phyloP scores from a whole-genome alignment of 2,113 vertebrate genomes.

The Channa argus region DNA sequence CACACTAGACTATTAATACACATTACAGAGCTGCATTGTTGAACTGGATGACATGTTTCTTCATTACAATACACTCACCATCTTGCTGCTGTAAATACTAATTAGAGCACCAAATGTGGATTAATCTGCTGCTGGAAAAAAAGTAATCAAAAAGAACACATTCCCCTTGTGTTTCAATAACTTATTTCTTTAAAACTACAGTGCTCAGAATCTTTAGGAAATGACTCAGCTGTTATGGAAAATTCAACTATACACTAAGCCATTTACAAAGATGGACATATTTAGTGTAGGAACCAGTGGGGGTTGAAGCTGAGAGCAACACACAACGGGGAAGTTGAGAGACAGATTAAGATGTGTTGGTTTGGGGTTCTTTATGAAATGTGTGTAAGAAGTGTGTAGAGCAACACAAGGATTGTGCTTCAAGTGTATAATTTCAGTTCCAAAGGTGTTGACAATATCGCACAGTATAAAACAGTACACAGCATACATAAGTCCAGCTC shows the following conservation, averaged over 20 bases:
- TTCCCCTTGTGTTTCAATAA: background rate
- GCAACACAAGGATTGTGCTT: too few species aligned
- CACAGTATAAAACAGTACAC: too few species aligned
- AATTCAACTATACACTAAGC: background rate
- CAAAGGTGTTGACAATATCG: too few species aligned
- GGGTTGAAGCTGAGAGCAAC: background rate
- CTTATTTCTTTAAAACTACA: background rate
- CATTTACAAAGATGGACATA: background rate
- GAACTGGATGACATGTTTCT: background rate
- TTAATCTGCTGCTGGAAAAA: background rate
- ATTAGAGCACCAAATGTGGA: constrained; percentile 13
- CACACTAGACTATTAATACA: background rate
- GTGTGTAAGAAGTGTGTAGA: too few species aligned
- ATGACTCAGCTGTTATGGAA: background rate
- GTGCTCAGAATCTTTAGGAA: too few species aligned
- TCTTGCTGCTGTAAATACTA: background rate
- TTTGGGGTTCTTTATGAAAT: too few species aligned
- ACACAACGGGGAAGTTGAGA: too few species aligned
- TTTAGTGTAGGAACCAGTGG: background rate
- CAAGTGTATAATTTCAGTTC: too few species aligned
- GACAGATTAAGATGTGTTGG: too few species aligned
- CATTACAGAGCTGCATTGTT: background rate
- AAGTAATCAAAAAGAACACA: background rate
- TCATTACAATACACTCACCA: background rate
- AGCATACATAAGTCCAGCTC: too few species aligned